Evolutionary conservation across 2,113 vertebrate genomes (phyloP), one percentile per base, ranked within the genome.

Genomic region (Acrocephalus arundinaceus): DNA sequence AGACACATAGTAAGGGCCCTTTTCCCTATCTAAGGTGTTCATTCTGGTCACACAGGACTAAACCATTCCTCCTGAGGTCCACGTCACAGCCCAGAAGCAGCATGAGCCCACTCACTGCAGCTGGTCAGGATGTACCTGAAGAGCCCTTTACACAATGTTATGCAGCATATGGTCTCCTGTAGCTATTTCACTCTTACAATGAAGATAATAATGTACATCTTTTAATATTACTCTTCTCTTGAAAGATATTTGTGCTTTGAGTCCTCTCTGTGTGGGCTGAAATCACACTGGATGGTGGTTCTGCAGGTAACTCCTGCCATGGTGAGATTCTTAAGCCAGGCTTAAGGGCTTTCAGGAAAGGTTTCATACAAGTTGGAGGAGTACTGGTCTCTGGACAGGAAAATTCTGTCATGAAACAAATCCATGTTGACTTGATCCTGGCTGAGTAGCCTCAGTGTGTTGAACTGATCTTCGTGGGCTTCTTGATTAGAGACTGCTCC

Each of bases 261-360:
- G 23, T 62, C 16, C 17, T 58, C 27, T 9, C 20, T 31, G 21
- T 11, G 9, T 33, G 59, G 7, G 22, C 57, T 82, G 57, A 52
- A 78, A 15, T 39, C 37, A 19, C 0, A 1, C 5, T 13, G 0
- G 0, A 0, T 46, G 46, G 11, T 71, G n/a, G 5, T 19, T 81
- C 46, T 81, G 14, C 27, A 39, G 24, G 35, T 24, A 13, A 17
- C 16, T 75, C 62, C 28, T 72, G 20, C 18, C 22, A 39, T 28
- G 33, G 6, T 35, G 55, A 78, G 22, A 22, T 15, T 12, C 25
- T 49, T 31, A 13, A 31, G 19, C 48, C 39, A 37, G 51, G 28
- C n/a, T 1, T 1, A 39, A 39, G 28, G 23, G 41, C 10, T 57
- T 39, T 51, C 9, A 35, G 28, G 13, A 37, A 66, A 43, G 24